Evolutionary conservation across 1,140 invertebrate species (phyloP).

Genomic region (Sinonovacula constricta): DNA sequence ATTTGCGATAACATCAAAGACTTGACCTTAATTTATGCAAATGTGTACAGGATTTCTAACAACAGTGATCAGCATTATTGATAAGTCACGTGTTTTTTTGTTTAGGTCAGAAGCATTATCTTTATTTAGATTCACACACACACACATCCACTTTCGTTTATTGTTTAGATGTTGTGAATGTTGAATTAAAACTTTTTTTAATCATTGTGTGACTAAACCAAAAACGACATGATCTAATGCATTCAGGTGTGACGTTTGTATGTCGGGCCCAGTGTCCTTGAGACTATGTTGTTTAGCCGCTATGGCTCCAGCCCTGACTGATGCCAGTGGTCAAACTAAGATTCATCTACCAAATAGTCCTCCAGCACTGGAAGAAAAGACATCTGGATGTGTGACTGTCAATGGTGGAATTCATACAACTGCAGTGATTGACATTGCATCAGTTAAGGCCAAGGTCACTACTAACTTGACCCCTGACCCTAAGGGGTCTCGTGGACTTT

Average conservation of each 20-base stretch:
- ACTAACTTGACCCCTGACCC: not conserved
- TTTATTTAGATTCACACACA: too few relatives aligned
- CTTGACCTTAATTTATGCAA: not conserved
- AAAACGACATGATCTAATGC: not conserved
- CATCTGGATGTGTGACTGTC: not conserved
- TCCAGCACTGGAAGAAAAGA: conserved; percentile 46
- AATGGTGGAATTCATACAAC: not conserved
- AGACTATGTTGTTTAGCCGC: conserved; percentile 76
- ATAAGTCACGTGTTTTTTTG: conserved; percentile 43
- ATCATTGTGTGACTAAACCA: not conserved
- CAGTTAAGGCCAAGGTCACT: not conserved
- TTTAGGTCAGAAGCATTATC: conserved; percentile 40
- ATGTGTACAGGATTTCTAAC: not conserved
- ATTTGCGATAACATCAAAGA: not conserved
- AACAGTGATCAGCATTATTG: conserved; percentile 6
- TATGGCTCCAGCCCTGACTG: conserved; percentile 76
- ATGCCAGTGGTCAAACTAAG: conserved; percentile 68
- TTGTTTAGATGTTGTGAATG: not conserved
- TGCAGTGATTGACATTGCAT: not conserved
- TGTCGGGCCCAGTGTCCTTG: conserved; percentile 69
- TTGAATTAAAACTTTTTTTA: too few relatives aligned
- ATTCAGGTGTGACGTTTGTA: conserved; percentile 51
- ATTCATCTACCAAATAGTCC: conserved; percentile 65
- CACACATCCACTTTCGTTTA: not conserved
- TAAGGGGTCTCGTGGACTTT: conserved; percentile 9